Evolutionary conservation across 1,140 invertebrate species (phyloP).

Genomic region (Drosophila albomicans): DNA sequence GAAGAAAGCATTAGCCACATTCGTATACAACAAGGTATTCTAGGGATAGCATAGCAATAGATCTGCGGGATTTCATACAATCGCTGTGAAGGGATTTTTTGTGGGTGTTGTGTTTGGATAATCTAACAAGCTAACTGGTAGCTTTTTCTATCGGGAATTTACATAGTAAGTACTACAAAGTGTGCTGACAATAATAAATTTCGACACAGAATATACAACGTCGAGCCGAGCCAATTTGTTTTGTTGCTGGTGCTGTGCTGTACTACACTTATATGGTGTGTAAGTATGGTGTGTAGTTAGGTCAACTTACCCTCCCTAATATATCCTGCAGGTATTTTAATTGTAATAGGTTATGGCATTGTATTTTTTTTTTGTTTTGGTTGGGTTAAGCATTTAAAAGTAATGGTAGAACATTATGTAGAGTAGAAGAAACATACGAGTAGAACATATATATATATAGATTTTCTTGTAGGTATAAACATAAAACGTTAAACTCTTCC

Average conservation of each 20-base stretch:
- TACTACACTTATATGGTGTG: constrained; percentile 51
- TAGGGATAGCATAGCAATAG: constrained; percentile 30
- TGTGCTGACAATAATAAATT: constrained; percentile 49
- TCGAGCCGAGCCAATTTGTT: constrained; percentile 41
- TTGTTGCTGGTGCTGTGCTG: constrained; percentile 27
- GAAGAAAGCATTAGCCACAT: background rate
- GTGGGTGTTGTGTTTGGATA: background rate
- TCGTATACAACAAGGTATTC: background rate
- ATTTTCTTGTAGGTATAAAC: background rate
- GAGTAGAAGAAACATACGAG: constrained; percentile 29
- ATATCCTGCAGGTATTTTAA: constrained; percentile 79
- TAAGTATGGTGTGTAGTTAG: constrained; percentile 61
- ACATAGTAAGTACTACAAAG: background rate
- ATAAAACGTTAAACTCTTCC: constrained; percentile 16
- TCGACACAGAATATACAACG: constrained; percentile 64
- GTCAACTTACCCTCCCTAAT: constrained; percentile 85
- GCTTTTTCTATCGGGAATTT: constrained; percentile 25
- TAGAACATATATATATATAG: background rate
- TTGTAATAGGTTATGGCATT: constrained; percentile 57
- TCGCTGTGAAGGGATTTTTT: constrained; percentile 16
- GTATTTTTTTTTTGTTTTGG: constrained; percentile 21
- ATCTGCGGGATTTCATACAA: constrained; percentile 14
- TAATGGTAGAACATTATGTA: constrained; percentile 57
- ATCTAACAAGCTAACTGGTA: constrained; percentile 6
- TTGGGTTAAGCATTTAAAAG: constrained; percentile 76